Conservation (phyloP, 2,113 vertebrate species). For the Dicaeum eximium region DNA sequence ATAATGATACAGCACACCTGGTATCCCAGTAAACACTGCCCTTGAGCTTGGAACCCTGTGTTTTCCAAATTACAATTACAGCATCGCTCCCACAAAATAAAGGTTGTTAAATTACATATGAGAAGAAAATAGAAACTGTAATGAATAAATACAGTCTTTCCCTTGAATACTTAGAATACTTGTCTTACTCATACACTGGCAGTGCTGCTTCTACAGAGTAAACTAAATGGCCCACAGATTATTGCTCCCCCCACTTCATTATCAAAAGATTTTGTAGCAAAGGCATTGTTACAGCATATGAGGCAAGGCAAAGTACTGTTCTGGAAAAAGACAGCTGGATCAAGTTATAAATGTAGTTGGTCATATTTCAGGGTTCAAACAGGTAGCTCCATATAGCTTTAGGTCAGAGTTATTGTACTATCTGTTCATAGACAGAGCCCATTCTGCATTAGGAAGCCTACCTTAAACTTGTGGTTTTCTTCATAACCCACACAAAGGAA, state of each 20-base stretch:
- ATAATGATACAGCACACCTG: not conserved
- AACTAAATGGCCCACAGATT: not conserved
- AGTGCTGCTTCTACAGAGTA: not conserved
- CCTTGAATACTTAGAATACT: not conserved
- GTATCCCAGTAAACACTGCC: not conserved
- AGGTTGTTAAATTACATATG: slow-evolving; percentile 37
- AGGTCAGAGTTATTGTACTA: not conserved
- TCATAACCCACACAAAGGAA: not conserved
- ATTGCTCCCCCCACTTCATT: not conserved
- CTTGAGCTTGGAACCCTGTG: not conserved
- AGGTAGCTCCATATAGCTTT: not conserved
- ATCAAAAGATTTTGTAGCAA: not conserved
- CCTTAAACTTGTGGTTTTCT: slow-evolving; percentile 33
- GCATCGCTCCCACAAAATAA: slow-evolving; percentile 11
- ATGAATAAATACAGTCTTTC: slow-evolving; percentile 10
- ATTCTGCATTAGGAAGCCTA: not conserved
- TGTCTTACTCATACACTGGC: not conserved
- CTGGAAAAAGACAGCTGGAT: not conserved
- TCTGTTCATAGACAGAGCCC: not conserved
- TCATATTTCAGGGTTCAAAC: not conserved
- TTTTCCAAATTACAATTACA: slow-evolving; percentile 51
- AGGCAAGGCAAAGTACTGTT: not conserved
- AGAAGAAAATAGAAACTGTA: slow-evolving; percentile 40
- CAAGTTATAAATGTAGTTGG: not conserved
- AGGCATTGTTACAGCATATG: not conserved